Percentiles rank a stretch among this genome's conserved stretches.
These are phyloP conservation scores for Neodiprion virginianus DNA, from an alignment of 1,140 invertebrate genomes.

Conservation along the genomic window DNA sequence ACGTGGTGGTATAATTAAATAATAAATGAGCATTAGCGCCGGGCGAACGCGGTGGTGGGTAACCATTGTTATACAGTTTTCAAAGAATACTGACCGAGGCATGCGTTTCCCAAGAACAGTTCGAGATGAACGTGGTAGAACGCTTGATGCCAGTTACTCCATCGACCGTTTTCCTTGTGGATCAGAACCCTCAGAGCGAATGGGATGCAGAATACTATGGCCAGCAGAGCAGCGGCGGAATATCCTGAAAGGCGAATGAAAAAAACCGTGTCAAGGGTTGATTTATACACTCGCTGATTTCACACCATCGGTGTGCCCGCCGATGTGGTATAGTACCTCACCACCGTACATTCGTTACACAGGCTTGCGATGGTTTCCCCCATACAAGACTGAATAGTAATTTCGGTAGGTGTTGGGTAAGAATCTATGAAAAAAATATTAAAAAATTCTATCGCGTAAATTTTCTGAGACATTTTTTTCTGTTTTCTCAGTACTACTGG, in stretches of 20 bases:
- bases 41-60: background rate
- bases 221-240: slow-evolving; percentile 73
- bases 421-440: too few relatives aligned
- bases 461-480: too few relatives aligned
- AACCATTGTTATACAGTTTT: background rate
- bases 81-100: slow-evolving; percentile 64
- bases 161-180: slow-evolving; percentile 70
- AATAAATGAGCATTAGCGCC: background rate
- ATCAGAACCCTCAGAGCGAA: slow-evolving; percentile 74
- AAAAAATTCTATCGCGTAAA: too few relatives aligned
- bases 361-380: background rate
- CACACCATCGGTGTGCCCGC: background rate
- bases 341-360: background rate
- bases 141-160: slow-evolving; percentile 69
- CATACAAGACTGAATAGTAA: too few relatives aligned
- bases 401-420: too few relatives aligned
- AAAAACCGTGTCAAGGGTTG: slow-evolving; percentile 15
- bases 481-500: too few relatives aligned
- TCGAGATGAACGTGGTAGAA: slow-evolving; percentile 79
- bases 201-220: slow-evolving; percentile 75
- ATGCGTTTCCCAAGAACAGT: slow-evolving; percentile 77
- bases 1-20: background rate
- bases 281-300: slow-evolving; percentile 20
- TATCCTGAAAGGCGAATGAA: slow-evolving; percentile 63
- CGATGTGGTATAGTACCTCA: background rate